A percentile compares a stretch with the other conserved stretches of the same genome.
Evolutionary conservation across 2,888 invertebrate genomes (phyloP).

Genomic region (Dascillus cervinus): DNA sequence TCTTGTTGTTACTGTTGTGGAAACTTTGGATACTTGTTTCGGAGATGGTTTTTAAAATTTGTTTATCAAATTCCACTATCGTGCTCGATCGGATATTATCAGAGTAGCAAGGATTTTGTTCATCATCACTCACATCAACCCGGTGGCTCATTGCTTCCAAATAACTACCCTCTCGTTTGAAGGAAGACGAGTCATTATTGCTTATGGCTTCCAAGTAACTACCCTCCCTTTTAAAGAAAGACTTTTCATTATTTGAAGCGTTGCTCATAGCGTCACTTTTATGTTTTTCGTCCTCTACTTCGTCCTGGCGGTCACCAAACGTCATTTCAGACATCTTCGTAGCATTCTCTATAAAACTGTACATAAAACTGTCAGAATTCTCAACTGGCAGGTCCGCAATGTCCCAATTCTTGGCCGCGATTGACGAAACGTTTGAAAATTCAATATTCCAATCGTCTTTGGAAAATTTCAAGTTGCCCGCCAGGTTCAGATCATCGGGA

Average conservation of each 20-base stretch:
- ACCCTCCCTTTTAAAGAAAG: conserved; percentile 13
- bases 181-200: conserved; percentile 18
- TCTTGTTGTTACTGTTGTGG: conserved; percentile 16
- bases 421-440: conserved; percentile 24
- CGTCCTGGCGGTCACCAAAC: not conserved
- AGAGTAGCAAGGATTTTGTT: conserved; percentile 48
- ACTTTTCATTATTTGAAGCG: conserved; percentile 3
- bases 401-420: conserved; percentile 42
- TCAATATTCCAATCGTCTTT: conserved; percentile 19
- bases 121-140: conserved; percentile 42
- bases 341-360: too few relatives aligned
- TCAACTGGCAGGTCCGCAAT: conserved; percentile 33
- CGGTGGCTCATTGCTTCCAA: conserved; percentile 38
- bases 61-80: conserved; percentile 36
- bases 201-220: conserved; percentile 19
- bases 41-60: conserved; percentile 38
- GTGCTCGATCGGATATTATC: conserved; percentile 43
- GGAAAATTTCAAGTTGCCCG: conserved; percentile 31
- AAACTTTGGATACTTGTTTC: conserved; percentile 37
- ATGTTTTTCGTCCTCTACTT: conserved; percentile 3
- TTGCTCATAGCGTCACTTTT: not conserved
- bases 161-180: conserved; percentile 39
- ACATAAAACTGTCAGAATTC: too few relatives aligned
- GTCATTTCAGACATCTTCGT: conserved; percentile 3
- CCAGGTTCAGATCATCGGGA: conserved; percentile 61